Evolutionary conservation across 2,888 invertebrate species (phyloP).

Genomic region (Abrostola tripartita): DNA sequence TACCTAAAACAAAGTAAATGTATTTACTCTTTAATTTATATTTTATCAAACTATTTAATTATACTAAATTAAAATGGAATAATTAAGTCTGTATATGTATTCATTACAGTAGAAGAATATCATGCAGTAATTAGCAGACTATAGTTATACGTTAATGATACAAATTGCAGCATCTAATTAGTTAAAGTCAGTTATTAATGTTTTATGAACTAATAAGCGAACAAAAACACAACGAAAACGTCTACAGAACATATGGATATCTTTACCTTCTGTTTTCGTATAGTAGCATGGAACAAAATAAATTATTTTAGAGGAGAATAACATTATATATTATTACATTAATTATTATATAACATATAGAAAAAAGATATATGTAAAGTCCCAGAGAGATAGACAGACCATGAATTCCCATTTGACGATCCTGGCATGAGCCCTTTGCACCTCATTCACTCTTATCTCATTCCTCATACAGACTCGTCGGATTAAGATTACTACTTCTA

Average conservation of each 20-base stretch:
- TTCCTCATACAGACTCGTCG: no score
- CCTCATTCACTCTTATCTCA: no score
- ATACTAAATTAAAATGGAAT: no score
- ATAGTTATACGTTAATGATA: slow-evolving; percentile 11
- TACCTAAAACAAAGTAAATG: no score
- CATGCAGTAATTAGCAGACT: slow-evolving; percentile 33
- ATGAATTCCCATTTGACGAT: not conserved
- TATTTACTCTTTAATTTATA: no score
- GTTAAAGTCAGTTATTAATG: slow-evolving; percentile 20
- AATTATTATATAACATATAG: not conserved
- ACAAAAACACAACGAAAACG: slow-evolving; percentile 47
- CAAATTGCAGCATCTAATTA: slow-evolving; percentile 34
- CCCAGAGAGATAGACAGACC: not conserved
- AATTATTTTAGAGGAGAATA: slow-evolving; percentile 44
- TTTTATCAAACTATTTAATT: no score
- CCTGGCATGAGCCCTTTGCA: no score
- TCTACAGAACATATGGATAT: slow-evolving; percentile 41
- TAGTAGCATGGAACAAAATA: slow-evolving; percentile 84
- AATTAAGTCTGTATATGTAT: no score
- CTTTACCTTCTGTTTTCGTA: slow-evolving; percentile 83
- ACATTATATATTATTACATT: slow-evolving; percentile 4
- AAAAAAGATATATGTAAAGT: not conserved
- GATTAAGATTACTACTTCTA: no score
- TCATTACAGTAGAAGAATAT: not conserved
- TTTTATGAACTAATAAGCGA: slow-evolving; percentile 32